Evolutionary conservation across 2,113 vertebrate genomes (phyloP).

Genomic region (Ploceus nigricollis): DNA sequence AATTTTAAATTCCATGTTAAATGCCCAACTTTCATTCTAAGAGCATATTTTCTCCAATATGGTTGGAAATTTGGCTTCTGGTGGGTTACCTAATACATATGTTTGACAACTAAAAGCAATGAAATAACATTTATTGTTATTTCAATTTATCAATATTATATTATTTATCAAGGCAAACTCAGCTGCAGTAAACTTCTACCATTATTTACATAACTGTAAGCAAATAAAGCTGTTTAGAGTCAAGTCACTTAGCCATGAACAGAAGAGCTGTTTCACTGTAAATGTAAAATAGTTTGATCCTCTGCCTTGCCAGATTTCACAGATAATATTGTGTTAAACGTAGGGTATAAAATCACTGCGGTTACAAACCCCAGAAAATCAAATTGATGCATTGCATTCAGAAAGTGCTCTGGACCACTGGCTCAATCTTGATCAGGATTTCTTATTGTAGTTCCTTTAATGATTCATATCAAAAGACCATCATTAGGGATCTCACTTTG

Average conservation of each 20-base stretch:
- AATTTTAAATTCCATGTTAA: neutral
- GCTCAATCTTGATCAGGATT: neutral
- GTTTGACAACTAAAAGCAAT: neutral
- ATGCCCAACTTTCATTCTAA: neutral
- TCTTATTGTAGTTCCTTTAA: neutral
- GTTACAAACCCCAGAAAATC: neutral
- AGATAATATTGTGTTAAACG: neutral
- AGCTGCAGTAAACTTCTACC: neutral
- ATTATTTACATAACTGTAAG: neutral
- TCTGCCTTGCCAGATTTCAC: neutral
- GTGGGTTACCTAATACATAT: neutral
- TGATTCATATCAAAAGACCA: neutral
- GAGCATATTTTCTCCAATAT: neutral
- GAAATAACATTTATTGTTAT: neutral
- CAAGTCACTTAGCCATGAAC: neutral
- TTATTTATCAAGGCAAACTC: neutral
- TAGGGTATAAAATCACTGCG: neutral
- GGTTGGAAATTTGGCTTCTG: neutral
- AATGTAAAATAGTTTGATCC: neutral
- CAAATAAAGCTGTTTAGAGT: neutral
- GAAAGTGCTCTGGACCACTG: neutral
- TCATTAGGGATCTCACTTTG: neutral
- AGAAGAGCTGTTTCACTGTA: neutral
- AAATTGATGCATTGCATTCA: neutral
- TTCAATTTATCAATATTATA: too few species aligned